A percentile compares a stretch with the other conserved stretches of the same genome.
Conservation (phyloP, 2,888 invertebrate species). For the Yponomeuta plumbellus region DNA sequence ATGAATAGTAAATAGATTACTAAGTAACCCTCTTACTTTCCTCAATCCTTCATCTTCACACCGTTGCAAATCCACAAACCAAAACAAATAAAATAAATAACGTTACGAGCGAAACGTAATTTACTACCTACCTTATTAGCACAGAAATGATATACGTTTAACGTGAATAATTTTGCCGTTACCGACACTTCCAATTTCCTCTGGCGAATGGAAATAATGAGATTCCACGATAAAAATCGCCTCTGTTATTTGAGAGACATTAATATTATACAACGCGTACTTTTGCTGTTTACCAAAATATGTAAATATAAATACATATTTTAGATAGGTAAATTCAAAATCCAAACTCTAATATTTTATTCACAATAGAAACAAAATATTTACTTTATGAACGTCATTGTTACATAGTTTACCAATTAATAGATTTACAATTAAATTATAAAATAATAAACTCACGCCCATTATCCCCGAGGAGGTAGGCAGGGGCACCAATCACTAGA, state of each 20-base stretch:
- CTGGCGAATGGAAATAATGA: conserved; percentile 30
- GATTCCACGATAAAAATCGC: conserved; percentile 28
- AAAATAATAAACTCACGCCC: no score
- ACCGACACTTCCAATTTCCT: conserved; percentile 48
- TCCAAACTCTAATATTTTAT: no score
- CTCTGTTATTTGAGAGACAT: not conserved
- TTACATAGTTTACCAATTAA: no score
- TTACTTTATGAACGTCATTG: no score
- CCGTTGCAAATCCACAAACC: not conserved
- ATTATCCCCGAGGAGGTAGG: no score
- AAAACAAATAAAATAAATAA: not conserved
- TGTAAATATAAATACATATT: no score
- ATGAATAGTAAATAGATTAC: no score
- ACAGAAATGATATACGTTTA: conserved; percentile 16
- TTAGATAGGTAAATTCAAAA: no score
- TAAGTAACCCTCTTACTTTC: no score
- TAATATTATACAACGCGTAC: not conserved
- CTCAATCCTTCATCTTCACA: not conserved
- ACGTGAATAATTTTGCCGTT: conserved; percentile 48
- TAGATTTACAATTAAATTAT: no score
- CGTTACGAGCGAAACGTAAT: not conserved
- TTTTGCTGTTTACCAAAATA: not conserved
- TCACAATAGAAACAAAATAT: no score
- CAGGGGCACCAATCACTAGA: no score
- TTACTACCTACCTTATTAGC: not conserved